A percentile compares a stretch with the other conserved stretches of the same genome.
phyloP scores from a whole-genome alignment of 2,797 vertebrate genomes.

The Pipistrellus kuhlii region DNA sequence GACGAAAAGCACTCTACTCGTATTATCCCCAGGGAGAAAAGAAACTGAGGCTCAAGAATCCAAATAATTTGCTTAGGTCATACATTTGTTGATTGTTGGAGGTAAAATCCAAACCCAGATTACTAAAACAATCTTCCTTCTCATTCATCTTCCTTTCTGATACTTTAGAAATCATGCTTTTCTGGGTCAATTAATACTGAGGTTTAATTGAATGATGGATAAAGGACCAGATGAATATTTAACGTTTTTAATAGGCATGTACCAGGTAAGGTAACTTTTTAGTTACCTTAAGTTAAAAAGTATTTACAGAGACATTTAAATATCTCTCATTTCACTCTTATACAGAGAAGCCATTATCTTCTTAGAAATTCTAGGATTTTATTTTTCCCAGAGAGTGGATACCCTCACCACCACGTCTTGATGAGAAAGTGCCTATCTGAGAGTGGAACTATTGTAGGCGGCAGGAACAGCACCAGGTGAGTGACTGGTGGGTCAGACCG shows the following conservation, averaged over 20 bases:
- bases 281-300: neutral
- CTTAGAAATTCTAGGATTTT: neutral
- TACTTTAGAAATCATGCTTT: neutral
- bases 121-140: neutral
- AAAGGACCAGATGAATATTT: neutral
- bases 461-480: too few relatives aligned
- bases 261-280: neutral
- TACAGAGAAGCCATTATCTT: neutral
- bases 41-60: neutral
- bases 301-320: neutral
- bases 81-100: neutral
- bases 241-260: neutral
- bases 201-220: neutral
- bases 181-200: neutral
- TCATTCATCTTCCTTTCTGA: neutral
- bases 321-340: neutral
- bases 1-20: neutral
- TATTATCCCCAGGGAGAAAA: neutral
- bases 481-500: too few relatives aligned
- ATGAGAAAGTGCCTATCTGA: neutral
- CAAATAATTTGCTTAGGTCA: neutral
- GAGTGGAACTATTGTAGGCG: neutral
- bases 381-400: neutral
- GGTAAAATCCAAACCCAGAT: neutral
- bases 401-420: neutral